A percentile compares a stretch with the other conserved stretches of the same genome.
phyloP scores from a whole-genome alignment of 2,113 vertebrate genomes.

The Rissa tridactyla region DNA sequence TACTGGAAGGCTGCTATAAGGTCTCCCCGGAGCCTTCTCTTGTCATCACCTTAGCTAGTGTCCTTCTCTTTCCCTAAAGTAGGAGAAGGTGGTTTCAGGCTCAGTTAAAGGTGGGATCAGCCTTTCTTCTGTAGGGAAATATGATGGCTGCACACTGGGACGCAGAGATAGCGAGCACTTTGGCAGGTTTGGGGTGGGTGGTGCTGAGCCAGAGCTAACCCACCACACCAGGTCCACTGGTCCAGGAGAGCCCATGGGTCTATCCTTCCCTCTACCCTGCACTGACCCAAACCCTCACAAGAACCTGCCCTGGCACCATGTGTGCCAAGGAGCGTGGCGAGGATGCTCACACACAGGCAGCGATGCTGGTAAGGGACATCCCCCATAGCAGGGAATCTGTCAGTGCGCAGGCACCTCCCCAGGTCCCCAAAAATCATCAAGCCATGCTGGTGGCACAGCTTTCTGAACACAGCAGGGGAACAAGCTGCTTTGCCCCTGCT shows the following conservation, averaged over 20 bases:
- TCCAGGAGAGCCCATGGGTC: background rate
- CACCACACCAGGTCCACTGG: background rate
- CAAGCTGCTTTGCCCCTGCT: background rate
- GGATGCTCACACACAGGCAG: background rate
- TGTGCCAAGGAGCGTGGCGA: background rate
- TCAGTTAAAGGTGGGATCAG: background rate
- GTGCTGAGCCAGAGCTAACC: background rate
- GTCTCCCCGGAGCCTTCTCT: too few species aligned
- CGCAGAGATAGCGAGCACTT: accelerated
- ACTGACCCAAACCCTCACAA: background rate
- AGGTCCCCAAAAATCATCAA: accelerated
- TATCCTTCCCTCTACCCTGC: background rate
- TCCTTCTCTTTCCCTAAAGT: background rate
- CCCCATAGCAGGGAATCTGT: accelerated
- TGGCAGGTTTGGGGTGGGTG: background rate
- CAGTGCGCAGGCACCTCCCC: background rate
- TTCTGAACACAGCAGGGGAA: accelerated
- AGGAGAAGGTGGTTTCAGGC: background rate
- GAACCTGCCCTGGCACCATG: accelerated
- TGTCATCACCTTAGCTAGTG: background rate
- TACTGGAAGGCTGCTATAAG: too few species aligned
- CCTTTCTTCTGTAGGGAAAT: background rate
- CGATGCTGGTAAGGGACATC: background rate
- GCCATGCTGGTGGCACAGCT: background rate
- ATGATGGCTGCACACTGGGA: accelerated